Evolutionary conservation across 2,797 vertebrate species (phyloP), one percentile per base, ranked within the genome.

Genomic region (Lemur catta): DNA sequence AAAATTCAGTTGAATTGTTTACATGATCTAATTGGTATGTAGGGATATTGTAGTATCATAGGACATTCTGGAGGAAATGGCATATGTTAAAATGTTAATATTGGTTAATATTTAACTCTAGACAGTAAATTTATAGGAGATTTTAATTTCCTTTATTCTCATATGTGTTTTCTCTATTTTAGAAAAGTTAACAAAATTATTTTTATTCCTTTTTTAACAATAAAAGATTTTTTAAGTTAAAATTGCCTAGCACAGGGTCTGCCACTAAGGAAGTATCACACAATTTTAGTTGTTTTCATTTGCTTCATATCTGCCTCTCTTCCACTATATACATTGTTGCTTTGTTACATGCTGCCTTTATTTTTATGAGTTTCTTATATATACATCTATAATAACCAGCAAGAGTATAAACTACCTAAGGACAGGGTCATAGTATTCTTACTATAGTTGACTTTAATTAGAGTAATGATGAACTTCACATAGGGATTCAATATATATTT

Each of bases 131-230:
- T 22, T 35, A n/a, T 0, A 55, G 35, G 28, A 46, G 22, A 81
- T 63, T 81, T 63, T 90, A 4, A 72, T 81, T 94, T 82, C 9
- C 38, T 88, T 91, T 50, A 88, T 93, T 92, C n/a, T 71, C 13
- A 59, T 33, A 7, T 74, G 26, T 12, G 22, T 52, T 92, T 84
- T 76, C 43, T 30, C 38, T 80, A 52, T 74, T 89, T 84, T 89
- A 91, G 18, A 55, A 91, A 80, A 75, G 28, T 22, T 48, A 10
- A 15, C 2, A 84, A 65, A 52, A 43, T 48, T n/a, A 71, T 38
- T 79, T 81, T 50, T 30, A 50, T 72, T 91, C 30, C 3, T n/a
- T 80, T 61, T 65, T 65, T 50, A 89, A 17, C 85, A 81, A 50
- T 61, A 85, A 38, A 6, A 35, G 35, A 87, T 26, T 33, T 91